Evolutionary conservation across 2,113 vertebrate species (phyloP).

Genomic region (Anser cygnoides): DNA sequence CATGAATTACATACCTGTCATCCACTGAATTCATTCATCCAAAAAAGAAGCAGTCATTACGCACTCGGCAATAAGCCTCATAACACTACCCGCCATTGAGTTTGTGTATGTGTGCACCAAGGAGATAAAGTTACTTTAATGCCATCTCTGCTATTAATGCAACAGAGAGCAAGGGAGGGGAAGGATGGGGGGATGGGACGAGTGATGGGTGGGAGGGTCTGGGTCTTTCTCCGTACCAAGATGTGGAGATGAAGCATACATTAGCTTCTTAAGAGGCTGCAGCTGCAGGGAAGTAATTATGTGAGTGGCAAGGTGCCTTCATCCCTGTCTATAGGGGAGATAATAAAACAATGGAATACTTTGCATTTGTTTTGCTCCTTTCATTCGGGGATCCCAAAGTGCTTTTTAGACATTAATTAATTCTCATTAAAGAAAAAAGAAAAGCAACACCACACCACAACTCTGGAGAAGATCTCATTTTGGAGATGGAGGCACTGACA

Average conservation of each 20-base stretch:
- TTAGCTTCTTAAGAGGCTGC: slow-evolving; percentile 57
- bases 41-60: slow-evolving; percentile 75
- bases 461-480: neutral
- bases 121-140: slow-evolving; percentile 71
- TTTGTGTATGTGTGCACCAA: slow-evolving; percentile 64
- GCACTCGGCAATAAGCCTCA: slow-evolving; percentile 64
- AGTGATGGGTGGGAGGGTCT: slow-evolving; percentile 3
- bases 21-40: slow-evolving; percentile 74
- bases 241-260: slow-evolving; percentile 44
- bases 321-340: neutral
- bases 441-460: neutral
- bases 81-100: slow-evolving; percentile 57
- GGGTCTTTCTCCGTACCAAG: slow-evolving; percentile 21
- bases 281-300: slow-evolving; percentile 46
- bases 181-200: neutral
- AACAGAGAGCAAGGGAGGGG: neutral
- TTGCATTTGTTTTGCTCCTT: slow-evolving; percentile 50
- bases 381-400: slow-evolving; percentile 19
- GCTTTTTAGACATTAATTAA: slow-evolving; percentile 49
- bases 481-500: neutral
- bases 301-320: slow-evolving; percentile 43
- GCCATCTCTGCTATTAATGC: slow-evolving; percentile 57
- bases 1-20: slow-evolving; percentile 79
- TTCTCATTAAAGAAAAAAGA: neutral
- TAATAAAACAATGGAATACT: slow-evolving; percentile 40